Evolutionary conservation across 2,113 vertebrate species (phyloP), one percentile per base, ranked within the genome.

Genomic region (Elaphurus davidianus): DNA sequence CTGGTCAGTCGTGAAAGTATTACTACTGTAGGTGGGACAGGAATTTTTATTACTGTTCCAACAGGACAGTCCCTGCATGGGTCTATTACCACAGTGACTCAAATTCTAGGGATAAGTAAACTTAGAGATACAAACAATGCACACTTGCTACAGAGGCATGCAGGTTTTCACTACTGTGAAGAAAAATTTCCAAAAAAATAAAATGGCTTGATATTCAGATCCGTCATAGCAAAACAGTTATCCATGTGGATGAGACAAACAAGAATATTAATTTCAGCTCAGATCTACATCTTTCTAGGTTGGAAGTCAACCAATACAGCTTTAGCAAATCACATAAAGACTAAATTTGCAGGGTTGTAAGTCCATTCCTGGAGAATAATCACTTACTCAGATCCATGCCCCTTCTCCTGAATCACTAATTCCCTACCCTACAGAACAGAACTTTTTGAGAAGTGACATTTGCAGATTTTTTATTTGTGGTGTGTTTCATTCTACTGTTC

Each of bases 361-460:
- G 96, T 33, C 62, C 1, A 64, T 15, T 87, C 15, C 87, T 21
- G 85, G 95, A 40, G 52, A 45, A 30, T 25, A 40, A 71, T 99
- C 98, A 99, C 96, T 99, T 99, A 59, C 99, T 99, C 99, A 99
- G 99, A 95, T 99, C 99, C 99, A 99, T 99, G 98, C 99, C 99
- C 96, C 99, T 85, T 99, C 99, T 9, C 94, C 96, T 0, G 94
- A 74, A 2, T 99, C 98, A 19, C 97, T 98, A 3, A 98, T 98
- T 0, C 98, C 96, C 33, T 98, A 97, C 13, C 99, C 99, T 5
- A 55, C 40, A 0, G 14, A 62, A 1, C 98, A 87, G 62, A 99
- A 99, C 81, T 98, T 99, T 1, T 23, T 99, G 99, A 45, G 99
- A 1, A 1, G 98, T 98, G 71, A 27, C 97, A 79, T 99, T 99